phyloP scores from a whole-genome alignment of 2,797 vertebrate genomes.

The Manis crassicaudata region DNA sequence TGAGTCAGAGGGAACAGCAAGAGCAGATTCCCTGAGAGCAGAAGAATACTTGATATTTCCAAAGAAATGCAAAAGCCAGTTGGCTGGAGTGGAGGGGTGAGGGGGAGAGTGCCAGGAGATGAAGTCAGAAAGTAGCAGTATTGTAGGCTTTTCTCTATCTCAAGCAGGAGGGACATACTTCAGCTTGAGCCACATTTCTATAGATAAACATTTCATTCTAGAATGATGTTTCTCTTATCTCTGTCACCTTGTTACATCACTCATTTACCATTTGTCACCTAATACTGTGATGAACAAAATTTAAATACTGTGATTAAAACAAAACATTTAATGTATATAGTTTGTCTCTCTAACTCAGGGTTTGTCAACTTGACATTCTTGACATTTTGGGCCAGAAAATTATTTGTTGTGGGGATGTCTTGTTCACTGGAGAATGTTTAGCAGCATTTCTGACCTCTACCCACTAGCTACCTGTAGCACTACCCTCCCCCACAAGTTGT shows the following conservation, averaged over 20 bases:
- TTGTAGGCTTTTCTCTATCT: not conserved
- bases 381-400: not conserved
- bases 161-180: not conserved
- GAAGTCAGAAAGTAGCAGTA: not conserved
- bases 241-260: not conserved
- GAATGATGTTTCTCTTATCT: not conserved
- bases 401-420: not conserved
- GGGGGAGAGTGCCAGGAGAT: not conserved
- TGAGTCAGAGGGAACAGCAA: not conserved
- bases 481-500: not conserved
- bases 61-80: slow-evolving; percentile 1
- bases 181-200: not conserved
- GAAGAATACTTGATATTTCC: slow-evolving; percentile 15
- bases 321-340: not conserved
- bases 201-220: not conserved
- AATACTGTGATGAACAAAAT: not conserved
- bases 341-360: not conserved
- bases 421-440: not conserved
- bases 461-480: not conserved
- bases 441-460: not conserved
- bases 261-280: slow-evolving; percentile 23
- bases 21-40: not conserved
- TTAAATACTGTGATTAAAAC: not conserved
- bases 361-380: not conserved
- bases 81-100: not conserved